Percentiles rank a stretch among this genome's conserved stretches.
These are phyloP conservation scores for Erpobdella octoculata DNA, from an alignment of 2,888 invertebrate species.

Conservation along the genomic window DNA sequence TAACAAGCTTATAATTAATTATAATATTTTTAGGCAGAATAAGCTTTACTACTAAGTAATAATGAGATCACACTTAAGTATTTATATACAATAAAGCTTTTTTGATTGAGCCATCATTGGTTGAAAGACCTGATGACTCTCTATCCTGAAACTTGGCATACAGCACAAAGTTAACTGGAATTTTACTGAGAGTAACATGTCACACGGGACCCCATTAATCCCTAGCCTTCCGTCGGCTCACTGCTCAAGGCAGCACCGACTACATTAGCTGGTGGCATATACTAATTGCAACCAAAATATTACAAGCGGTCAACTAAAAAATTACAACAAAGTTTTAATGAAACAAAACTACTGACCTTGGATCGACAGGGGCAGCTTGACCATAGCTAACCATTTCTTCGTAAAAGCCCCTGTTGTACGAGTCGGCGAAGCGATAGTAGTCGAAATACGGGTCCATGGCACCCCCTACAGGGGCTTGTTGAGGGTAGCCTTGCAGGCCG, in stretches of 20 bases:
- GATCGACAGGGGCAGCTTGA: conserved; percentile 20
- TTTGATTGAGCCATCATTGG: no score
- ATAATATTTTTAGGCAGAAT: no score
- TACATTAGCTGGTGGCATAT: not conserved
- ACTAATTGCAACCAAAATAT: not conserved
- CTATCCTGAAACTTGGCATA: no score
- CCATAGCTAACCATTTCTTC: conserved; percentile 35
- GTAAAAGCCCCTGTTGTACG: conserved; percentile 33
- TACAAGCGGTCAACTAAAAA: not conserved
- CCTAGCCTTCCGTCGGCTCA: no score
- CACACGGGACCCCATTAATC: no score
- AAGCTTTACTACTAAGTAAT: no score
- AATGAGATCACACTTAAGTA: no score
- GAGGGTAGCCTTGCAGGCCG: not conserved
- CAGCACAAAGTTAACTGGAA: no score
- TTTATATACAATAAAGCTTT: no score
- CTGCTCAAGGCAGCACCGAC: not conserved
- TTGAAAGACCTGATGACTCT: no score
- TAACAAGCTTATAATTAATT: no score
- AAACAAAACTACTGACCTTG: not conserved
- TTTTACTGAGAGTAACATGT: no score
- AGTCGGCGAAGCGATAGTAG: conserved; percentile 28
- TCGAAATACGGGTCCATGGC: conserved; percentile 21
- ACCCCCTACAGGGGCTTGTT: not conserved
- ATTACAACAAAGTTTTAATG: not conserved